Base-by-base conservation (phyloP, 2,797 vertebrate genomes). In the Muraenolepis orangiensis region DNA sequence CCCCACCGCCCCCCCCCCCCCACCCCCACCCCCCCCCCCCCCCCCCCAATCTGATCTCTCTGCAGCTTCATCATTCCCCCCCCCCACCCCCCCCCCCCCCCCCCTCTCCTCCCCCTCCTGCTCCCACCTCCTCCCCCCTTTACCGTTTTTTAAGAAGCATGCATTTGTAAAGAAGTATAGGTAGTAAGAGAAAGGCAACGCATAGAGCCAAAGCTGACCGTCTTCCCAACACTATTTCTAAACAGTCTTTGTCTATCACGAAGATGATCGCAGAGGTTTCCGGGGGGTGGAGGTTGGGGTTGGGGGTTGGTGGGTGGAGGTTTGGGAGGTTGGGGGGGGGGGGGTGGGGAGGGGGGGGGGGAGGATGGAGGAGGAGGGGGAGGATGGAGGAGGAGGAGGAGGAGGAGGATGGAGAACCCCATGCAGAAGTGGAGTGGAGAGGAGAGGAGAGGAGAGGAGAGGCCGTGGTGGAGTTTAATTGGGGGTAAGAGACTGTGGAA, bases 401-500 rank as follows among this genome's bases (percentile, higher is more conserved):
- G n/a, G n/a, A n/a, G n/a, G n/a, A n/a, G n/a, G n/a, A n/a, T n/a
- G n/a, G n/a, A n/a, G n/a, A n/a, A 57, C 1, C 51, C 20, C 42
- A 4, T 18, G 42, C 12, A 29, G 64, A 5, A 66, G 64, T 16
- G 29, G 64, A 66, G 26, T 66, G 13, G 64, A 29, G 64, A 51
- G 42, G 4, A 51, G 12, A 66, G 26, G 76, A 66, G 26, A 29
- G 13, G 64, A 29, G 64, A 51, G 42, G 4, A 51, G 12, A 66
- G 26, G 76, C 84, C 73, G 84, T 8, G 20, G 76, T 70, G 74
- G 78, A 23, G 29, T 57, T 61, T 66, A 89, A 89, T 78, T 87
- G 82, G 82, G 76, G 80, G 76, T 83, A 75, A 87, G 86, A 77
- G 46, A 79, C 80, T 86, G 73, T 75, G 80, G 74, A 78, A 83